These are phyloP conservation scores for Lepidochrysops patricia DNA, from an alignment of 2,888 invertebrate genomes.

Conservation along the genomic window DNA sequence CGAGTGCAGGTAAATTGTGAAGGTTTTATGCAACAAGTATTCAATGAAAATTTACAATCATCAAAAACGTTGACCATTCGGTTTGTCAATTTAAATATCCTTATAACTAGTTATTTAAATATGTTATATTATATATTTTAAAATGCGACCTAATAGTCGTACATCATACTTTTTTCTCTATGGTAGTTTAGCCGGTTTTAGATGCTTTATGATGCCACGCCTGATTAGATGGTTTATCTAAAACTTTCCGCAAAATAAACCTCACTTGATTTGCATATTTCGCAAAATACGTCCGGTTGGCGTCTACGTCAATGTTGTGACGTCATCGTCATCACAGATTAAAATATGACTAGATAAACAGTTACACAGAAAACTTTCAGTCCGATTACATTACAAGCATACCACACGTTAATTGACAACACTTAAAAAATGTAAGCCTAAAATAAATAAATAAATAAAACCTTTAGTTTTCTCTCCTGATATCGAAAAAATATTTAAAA, in stretches of 20 bases:
- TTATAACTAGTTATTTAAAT: neutral
- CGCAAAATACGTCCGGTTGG: slow-evolving; percentile 3
- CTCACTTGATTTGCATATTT: neutral
- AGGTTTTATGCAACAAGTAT: neutral
- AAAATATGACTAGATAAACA: too few species aligned
- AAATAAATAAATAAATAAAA: too few species aligned
- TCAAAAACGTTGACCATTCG: too few species aligned
- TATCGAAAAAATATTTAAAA: too few species aligned
- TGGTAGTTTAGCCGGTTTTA: neutral
- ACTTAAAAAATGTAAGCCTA: too few species aligned
- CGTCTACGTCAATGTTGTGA: neutral
- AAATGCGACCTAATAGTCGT: neutral
- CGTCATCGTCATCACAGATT: too few species aligned
- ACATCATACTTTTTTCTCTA: neutral
- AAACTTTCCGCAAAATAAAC: neutral
- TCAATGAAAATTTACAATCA: too few species aligned
- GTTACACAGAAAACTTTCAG: too few species aligned
- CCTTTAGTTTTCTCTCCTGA: too few species aligned
- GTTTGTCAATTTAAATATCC: too few species aligned
- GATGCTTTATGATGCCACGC: neutral
- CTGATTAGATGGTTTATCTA: neutral
- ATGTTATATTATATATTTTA: neutral
- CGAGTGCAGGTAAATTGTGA: neutral
- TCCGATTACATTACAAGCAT: too few species aligned
- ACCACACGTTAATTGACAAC: too few species aligned